phyloP scores from a whole-genome alignment of 1,140 invertebrate genomes.

The Drepana arcuata region DNA sequence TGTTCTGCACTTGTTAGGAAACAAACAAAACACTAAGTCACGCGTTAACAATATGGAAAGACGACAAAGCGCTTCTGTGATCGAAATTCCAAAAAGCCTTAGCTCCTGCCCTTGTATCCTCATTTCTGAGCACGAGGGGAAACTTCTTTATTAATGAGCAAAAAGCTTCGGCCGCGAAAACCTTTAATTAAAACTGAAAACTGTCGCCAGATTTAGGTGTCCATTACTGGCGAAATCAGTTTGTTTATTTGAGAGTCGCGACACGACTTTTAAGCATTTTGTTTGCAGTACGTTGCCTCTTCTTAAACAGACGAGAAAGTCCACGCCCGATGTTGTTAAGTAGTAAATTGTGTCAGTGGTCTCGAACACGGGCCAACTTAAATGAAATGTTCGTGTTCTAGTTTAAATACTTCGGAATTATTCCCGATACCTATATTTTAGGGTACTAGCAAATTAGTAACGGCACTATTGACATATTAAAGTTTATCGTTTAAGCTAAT shows the following conservation, averaged over 20 bases:
- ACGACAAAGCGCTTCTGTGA: neutral
- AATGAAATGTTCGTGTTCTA: constrained; percentile 21
- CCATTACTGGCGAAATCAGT: too few species aligned
- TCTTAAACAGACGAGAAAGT: constrained; percentile 8
- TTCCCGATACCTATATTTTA: too few species aligned
- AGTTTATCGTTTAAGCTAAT: too few species aligned
- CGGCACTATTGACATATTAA: too few species aligned
- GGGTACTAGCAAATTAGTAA: too few species aligned
- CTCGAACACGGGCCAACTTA: constrained; percentile 17
- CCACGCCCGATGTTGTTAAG: constrained; percentile 20
- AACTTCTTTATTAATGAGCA: constrained; percentile 15
- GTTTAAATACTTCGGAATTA: too few species aligned
- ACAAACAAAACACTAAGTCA: too few species aligned
- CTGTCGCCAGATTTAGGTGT: too few species aligned
- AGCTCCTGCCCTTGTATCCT: constrained; percentile 7
- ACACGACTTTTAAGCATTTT: constrained; percentile 5
- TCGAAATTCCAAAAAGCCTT: constrained; percentile 9
- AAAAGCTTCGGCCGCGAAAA: constrained; percentile 12
- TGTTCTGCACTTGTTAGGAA: too few species aligned
- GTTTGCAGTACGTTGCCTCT: too few species aligned
- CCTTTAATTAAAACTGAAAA: constrained; percentile 12
- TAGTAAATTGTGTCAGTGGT: constrained; percentile 28
- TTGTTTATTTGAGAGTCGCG: constrained; percentile 5
- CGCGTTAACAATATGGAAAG: too few species aligned
- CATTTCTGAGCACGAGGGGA: too few species aligned